These are phyloP conservation scores for Tringa solitaria DNA, from an alignment of 2,113 vertebrate species.

Conservation along the genomic window DNA sequence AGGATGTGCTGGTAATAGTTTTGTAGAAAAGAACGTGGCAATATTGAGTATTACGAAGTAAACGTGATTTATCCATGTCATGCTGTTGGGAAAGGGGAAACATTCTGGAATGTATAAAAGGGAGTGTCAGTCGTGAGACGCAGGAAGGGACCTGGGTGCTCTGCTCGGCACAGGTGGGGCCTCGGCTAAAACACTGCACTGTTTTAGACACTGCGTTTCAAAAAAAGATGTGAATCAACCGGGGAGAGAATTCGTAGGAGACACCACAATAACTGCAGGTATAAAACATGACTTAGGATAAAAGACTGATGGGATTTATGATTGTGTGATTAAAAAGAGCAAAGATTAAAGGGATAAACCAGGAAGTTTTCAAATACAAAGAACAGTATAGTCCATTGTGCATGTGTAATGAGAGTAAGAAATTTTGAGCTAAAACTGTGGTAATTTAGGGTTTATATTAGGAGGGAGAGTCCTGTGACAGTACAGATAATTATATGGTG, in stretches of 20 bases:
- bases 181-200: not conserved
- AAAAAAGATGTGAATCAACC: not conserved
- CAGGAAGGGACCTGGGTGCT: rapidly evolving
- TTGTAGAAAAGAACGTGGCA: not conserved
- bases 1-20: not conserved
- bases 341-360: not conserved
- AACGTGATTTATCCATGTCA: rapidly evolving
- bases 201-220: not conserved
- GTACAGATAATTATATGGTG: not conserved
- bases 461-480: rapidly evolving
- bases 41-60: not conserved
- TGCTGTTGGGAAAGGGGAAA: not conserved
- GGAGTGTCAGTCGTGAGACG: rapidly evolving
- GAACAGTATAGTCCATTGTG: not conserved
- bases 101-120: not conserved
- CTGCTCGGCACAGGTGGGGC: not conserved
- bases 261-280: not conserved
- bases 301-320: not conserved
- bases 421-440: not conserved
- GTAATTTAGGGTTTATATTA: not conserved
- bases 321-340: not conserved
- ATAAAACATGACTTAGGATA: not conserved
- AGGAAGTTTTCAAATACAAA: not conserved
- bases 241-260: not conserved
- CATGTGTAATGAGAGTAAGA: not conserved